A percentile compares a stretch with the other conserved stretches of the same genome.
Conservation (phyloP, 2,113 vertebrate genomes). For the Syrmaticus mikado region DNA sequence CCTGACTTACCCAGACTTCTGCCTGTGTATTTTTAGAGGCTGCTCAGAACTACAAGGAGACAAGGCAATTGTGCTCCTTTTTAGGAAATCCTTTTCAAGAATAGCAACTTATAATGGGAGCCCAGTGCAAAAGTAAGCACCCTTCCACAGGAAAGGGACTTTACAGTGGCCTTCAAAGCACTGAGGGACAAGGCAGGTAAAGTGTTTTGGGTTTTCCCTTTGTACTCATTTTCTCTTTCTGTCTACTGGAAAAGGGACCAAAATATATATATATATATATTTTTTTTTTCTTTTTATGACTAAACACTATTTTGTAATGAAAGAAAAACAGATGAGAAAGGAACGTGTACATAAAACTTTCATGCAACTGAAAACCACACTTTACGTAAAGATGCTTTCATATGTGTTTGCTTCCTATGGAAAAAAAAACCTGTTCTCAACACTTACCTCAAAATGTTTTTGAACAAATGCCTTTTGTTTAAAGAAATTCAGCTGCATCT, state of each 20-base stretch:
- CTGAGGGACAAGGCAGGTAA: background rate
- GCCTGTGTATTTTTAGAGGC: background rate
- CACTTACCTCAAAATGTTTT: slow-evolving; percentile 16
- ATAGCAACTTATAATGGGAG: background rate
- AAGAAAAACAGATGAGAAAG: background rate
- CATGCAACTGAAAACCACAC: background rate
- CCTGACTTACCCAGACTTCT: background rate
- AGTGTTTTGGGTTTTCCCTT: background rate
- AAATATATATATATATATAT: background rate
- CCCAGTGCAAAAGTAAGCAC: background rate
- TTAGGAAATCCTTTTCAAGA: background rate
- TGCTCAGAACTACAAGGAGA: background rate
- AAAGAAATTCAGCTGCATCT: slow-evolving; percentile 51
- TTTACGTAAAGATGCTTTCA: slow-evolving; percentile 26
- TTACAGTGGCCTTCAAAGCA: background rate
- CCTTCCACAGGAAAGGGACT: background rate
- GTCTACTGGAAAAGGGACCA: background rate
- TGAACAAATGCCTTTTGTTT: slow-evolving; percentile 61
- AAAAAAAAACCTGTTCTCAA: background rate
- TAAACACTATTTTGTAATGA: background rate
- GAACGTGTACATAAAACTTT: rapidly evolving
- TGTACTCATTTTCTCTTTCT: background rate
- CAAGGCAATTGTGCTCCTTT: background rate
- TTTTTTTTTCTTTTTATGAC: background rate
- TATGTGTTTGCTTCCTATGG: background rate